Base-by-base conservation (phyloP, 2,113 vertebrate species). In the Hipposideros armiger region DNA sequence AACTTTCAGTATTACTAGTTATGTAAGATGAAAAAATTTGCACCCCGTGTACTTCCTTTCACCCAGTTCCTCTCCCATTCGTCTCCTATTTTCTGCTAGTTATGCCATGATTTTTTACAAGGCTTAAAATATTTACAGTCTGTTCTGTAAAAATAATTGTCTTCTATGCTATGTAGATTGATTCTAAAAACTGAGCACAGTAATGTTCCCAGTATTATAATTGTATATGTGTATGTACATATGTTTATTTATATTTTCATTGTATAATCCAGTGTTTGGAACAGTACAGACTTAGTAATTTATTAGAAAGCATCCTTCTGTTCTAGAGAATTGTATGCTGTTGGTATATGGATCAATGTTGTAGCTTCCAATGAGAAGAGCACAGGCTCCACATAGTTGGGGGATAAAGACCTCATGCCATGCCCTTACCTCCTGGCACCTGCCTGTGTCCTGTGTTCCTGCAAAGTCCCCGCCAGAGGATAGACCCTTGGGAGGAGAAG, bases 221-320 rank as follows among this genome's bases (percentile, higher is more conserved):
- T 56, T 80, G 36, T 50, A 5, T 54, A 4, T 20, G 24, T 60
- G 4, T 74, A 14, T 50, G 70, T 52, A 20, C 36, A 13, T 40
- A 42, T 74, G 28, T 82, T 11, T 58, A 62, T 76, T 62, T 76
- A 45, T 95, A 50, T 85, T 90, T 88, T 89, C 45, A 93, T n/a
- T 36, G 4, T 80, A 24, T 62, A 67, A 42, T 85, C 72, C 93
- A 70, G 66, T 84, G 11, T 81, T 93, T 42, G 72, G 54, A 88
- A 84, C 26, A 82, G 56, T 30, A 82, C 40, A 62, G 40, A 82
- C 42, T 60, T 82, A 82, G 40, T 62, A 19, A 62, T 30, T 45
- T 62, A 45, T 62, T n/a, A 8, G 66, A 14, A 74, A 54, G 13
- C 19, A 24, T 13, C 24, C 72, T 45, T 50, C 26, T 89, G 5